These are phyloP conservation scores for Globia sparganii DNA, from an alignment of 2,888 invertebrate genomes.

Conservation along the genomic window DNA sequence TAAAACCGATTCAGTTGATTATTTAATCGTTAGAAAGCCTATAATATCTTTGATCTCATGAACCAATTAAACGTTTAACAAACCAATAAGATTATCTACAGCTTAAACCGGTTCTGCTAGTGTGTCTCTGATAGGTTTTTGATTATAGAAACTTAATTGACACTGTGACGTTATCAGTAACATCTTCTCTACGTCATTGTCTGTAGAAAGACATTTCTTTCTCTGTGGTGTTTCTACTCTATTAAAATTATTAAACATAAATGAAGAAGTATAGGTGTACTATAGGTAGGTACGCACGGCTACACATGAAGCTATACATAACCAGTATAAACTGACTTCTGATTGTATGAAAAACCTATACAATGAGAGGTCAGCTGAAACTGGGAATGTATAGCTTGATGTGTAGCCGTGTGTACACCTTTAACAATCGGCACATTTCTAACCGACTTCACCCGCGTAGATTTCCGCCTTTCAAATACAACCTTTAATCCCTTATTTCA, in stretches of 20 bases:
- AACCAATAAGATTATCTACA: constrained; percentile 55
- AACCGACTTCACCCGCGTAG: not conserved
- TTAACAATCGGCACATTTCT: not conserved
- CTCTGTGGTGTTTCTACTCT: not conserved
- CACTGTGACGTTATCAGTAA: constrained; percentile 1
- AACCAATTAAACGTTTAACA: constrained; percentile 56
- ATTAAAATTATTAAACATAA: not conserved
- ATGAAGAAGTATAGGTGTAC: too few species aligned
- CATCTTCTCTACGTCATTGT: not conserved
- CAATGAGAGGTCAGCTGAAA: too few species aligned
- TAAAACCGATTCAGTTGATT: constrained; percentile 40
- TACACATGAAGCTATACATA: too few species aligned
- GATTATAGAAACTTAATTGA: constrained; percentile 31
- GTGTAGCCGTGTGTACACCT: too few species aligned
- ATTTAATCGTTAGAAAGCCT: constrained; percentile 49
- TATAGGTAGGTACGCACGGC: too few species aligned
- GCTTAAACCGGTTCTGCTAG: constrained; percentile 43
- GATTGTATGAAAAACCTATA: too few species aligned
- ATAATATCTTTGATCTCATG: constrained; percentile 55
- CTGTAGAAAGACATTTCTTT: not conserved
- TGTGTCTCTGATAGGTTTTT: constrained; percentile 31
- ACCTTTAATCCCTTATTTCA: not conserved
- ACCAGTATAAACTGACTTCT: too few species aligned
- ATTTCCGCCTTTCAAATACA: not conserved
- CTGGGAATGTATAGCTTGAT: too few species aligned